A percentile compares a stretch with the other conserved stretches of the same genome.
Evolutionary conservation across 2,113 vertebrate genomes (phyloP).

Genomic region (Salvelinus sp.): DNA sequence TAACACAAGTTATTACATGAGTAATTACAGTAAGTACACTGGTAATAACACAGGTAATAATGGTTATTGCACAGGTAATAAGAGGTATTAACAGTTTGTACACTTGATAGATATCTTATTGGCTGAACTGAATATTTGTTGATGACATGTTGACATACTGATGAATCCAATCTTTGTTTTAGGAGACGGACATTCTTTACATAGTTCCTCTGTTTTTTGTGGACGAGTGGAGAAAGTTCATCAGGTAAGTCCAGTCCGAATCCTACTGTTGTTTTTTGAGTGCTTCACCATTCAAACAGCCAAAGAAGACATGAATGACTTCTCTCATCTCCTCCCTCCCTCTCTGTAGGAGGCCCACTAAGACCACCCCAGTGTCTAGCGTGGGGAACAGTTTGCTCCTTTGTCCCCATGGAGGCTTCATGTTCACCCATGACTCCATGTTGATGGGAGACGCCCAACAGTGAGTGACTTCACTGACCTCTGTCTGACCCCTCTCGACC

Average conservation of each 20-base stretch:
- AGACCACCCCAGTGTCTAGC: conserved; percentile 87
- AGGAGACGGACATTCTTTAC: conserved; percentile 90
- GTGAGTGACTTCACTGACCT: conserved; percentile 78
- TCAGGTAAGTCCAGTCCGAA: conserved; percentile 78
- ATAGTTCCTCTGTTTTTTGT: conserved; percentile 93
- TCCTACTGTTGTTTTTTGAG: too few relatives aligned
- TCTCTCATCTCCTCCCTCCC: neutral
- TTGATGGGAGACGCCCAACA: conserved; percentile 93
- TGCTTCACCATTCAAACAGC: too few relatives aligned
- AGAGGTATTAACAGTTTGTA: too few relatives aligned
- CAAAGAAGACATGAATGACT: too few relatives aligned
- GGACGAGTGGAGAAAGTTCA: conserved; percentile 97
- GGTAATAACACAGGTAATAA: too few relatives aligned
- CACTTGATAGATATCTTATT: too few relatives aligned
- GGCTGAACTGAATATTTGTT: too few relatives aligned
- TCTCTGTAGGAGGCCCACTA: conserved; percentile 81
- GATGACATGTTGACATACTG: neutral
- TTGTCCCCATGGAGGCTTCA: conserved; percentile 94
- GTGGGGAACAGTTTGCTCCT: conserved; percentile 89
- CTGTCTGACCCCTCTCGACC: too few relatives aligned
- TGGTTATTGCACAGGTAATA: too few relatives aligned
- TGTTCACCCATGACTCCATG: conserved; percentile 95
- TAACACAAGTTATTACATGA: too few relatives aligned
- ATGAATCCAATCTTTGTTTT: conserved; percentile 33
- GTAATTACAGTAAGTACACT: too few relatives aligned